A percentile compares a stretch with the other conserved stretches of the same genome.
Conservation (phyloP, 2,888 invertebrate genomes). For the Lampropteryx suffumata region DNA sequence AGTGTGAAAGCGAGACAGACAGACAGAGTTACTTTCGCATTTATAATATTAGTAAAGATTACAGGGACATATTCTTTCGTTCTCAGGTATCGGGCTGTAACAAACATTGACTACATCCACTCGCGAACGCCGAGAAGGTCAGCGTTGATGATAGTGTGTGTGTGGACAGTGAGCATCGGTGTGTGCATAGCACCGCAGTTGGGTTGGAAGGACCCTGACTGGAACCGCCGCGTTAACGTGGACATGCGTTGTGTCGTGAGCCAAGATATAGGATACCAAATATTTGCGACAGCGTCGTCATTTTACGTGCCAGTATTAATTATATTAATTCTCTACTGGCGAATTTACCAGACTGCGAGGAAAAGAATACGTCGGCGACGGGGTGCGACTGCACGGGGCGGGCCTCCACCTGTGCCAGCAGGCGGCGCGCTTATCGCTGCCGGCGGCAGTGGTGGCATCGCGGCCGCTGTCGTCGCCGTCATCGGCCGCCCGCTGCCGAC, state of each 20-base stretch:
- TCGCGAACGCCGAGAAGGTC: slow-evolving; percentile 90
- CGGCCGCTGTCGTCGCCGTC: slow-evolving; percentile 88
- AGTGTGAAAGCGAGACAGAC: no score
- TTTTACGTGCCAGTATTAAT: slow-evolving; percentile 95
- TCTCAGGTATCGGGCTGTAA: slow-evolving; percentile 93
- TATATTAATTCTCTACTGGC: slow-evolving; percentile 94
- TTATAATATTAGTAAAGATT: no score
- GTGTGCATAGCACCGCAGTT: slow-evolving; percentile 94
- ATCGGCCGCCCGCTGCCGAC: slow-evolving; percentile 88
- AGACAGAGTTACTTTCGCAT: no score
- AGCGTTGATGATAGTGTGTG: slow-evolving; percentile 90
- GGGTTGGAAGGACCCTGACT: slow-evolving; percentile 89
- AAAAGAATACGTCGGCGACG: slow-evolving; percentile 90
- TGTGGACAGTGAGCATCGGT: slow-evolving; percentile 92
- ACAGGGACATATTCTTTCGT: slow-evolving; percentile 25
- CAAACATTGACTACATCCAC: slow-evolving; percentile 94
- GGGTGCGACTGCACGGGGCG: slow-evolving; percentile 81
- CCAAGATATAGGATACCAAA: slow-evolving; percentile 92
- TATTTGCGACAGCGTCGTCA: slow-evolving; percentile 95
- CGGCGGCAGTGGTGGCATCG: slow-evolving; percentile 87
- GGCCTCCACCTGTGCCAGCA: slow-evolving; percentile 77
- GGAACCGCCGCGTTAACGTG: slow-evolving; percentile 81
- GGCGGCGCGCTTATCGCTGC: slow-evolving; percentile 86
- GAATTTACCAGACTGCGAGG: slow-evolving; percentile 94
- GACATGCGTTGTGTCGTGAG: slow-evolving; percentile 90